These are phyloP conservation scores for Orientallactaga bullata DNA, from an alignment of 2,113 vertebrate species.

Conservation along the genomic window DNA sequence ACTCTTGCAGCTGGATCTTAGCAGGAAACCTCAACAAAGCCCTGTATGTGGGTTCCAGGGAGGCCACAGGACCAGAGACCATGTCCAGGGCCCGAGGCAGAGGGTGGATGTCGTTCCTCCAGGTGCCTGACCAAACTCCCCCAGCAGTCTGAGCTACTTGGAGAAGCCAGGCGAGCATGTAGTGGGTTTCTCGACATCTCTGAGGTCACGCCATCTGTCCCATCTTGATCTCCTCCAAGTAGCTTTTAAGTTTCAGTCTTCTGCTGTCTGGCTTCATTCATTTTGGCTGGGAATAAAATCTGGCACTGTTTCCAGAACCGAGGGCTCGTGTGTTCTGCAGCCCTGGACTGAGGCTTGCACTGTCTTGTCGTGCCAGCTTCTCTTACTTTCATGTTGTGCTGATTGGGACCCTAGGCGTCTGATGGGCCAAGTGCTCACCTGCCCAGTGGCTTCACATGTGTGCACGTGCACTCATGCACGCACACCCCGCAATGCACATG, in stretches of 20 bases:
- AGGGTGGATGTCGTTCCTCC: slow-evolving; percentile 81
- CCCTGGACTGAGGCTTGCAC: neutral
- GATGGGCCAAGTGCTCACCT: accelerated
- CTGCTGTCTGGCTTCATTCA: slow-evolving; percentile 77
- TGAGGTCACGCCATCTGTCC: slow-evolving; percentile 39
- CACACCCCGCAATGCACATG: too few relatives aligned
- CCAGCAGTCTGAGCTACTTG: slow-evolving; percentile 74
- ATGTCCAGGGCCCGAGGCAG: slow-evolving; percentile 74
- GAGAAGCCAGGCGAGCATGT: slow-evolving; percentile 51
- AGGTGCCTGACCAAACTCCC: slow-evolving; percentile 79
- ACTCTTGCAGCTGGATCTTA: slow-evolving; percentile 41
- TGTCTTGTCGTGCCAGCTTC: neutral
- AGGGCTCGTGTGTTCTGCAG: neutral
- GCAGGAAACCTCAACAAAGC: slow-evolving; percentile 64
- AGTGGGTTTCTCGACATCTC: slow-evolving; percentile 78
- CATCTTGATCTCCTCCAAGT: slow-evolving; percentile 69
- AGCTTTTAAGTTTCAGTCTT: slow-evolving; percentile 74
- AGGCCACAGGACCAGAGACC: slow-evolving; percentile 81
- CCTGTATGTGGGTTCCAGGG: slow-evolving; percentile 81
- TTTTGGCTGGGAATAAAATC: slow-evolving; percentile 72
- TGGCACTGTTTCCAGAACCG: slow-evolving; percentile 2
- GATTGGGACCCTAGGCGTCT: neutral
- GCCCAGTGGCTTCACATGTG: accelerated
- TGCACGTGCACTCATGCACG: too few relatives aligned
- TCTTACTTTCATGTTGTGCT: neutral